Percentiles rank a stretch among this genome's conserved stretches.
Evolutionary conservation across 1,140 invertebrate species (phyloP).

Genomic region (Rhopalosiphum padi): DNA sequence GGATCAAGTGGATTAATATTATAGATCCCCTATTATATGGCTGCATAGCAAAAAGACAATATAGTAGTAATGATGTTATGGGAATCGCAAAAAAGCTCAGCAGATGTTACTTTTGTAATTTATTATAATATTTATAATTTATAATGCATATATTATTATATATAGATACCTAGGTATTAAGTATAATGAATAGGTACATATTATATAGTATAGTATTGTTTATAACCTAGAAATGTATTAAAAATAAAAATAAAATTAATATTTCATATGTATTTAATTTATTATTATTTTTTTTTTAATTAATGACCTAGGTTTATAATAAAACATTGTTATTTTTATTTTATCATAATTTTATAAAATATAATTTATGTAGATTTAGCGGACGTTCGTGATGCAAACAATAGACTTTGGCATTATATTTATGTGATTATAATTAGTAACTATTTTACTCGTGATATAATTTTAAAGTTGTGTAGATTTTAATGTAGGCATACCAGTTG

Average conservation of each 20-base stretch:
- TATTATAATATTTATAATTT: background rate
- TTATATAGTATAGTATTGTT: background rate
- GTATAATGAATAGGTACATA: background rate
- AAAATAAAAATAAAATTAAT: background rate
- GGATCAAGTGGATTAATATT: slow-evolving; percentile 42
- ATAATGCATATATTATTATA: background rate
- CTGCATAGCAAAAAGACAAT: slow-evolving; percentile 34
- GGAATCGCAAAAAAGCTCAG: background rate
- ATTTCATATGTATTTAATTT: background rate
- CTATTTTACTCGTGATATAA: slow-evolving; percentile 46
- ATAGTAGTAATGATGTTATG: slow-evolving; percentile 19
- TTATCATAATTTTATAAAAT: slow-evolving; percentile 2
- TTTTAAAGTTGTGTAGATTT: slow-evolving; percentile 15
- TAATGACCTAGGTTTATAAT: background rate
- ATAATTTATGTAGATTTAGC: background rate
- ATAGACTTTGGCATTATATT: slow-evolving; percentile 29
- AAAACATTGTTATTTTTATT: slow-evolving; percentile 9
- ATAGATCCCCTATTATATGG: background rate
- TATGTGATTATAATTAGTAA: background rate
- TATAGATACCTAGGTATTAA: background rate
- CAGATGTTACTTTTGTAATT: slow-evolving; percentile 47
- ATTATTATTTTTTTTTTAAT: background rate
- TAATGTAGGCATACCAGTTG: background rate
- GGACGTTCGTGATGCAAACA: slow-evolving; percentile 45
- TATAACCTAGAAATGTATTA: background rate